These are phyloP conservation scores for Phengaris alcon DNA, from an alignment of 2,888 invertebrate genomes.

Conservation along the genomic window DNA sequence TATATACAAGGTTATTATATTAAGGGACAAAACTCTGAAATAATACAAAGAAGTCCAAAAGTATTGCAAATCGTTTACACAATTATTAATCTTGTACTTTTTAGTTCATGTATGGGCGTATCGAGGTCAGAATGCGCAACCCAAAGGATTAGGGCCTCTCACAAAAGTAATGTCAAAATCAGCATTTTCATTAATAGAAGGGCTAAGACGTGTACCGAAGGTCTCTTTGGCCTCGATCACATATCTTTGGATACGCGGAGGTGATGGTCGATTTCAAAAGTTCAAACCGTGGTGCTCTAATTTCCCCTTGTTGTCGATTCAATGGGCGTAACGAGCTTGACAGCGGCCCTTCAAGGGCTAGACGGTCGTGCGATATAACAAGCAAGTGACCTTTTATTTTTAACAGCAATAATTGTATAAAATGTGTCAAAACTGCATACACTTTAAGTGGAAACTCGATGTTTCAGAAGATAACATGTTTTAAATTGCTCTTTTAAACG, in stretches of 20 bases:
- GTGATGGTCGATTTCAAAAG: slow-evolving; percentile 73
- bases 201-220: slow-evolving; percentile 70
- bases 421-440: slow-evolving; percentile 23
- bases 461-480: slow-evolving; percentile 12
- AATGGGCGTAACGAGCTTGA: slow-evolving; percentile 67
- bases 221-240: slow-evolving; percentile 65
- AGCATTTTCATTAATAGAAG: slow-evolving; percentile 68
- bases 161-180: slow-evolving; percentile 72
- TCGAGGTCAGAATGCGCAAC: slow-evolving; percentile 25
- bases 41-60: not conserved
- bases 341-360: slow-evolving; percentile 66
- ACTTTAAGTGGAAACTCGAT: slow-evolving; percentile 21
- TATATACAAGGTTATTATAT: no score
- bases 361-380: slow-evolving; percentile 47
- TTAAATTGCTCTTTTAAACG: slow-evolving; percentile 22
- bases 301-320: slow-evolving; percentile 77
- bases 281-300: slow-evolving; percentile 73
- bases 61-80: slow-evolving; percentile 11
- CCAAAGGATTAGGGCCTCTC: slow-evolving; percentile 55
- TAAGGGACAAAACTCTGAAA: not conserved
- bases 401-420: slow-evolving; percentile 30
- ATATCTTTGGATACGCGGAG: slow-evolving; percentile 56
- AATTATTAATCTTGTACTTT: slow-evolving; percentile 6
- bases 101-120: slow-evolving; percentile 3
- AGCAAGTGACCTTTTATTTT: slow-evolving; percentile 42